Base-by-base conservation (phyloP, 1,140 invertebrate genomes). In the Zaprionus kolodkinae region DNA sequence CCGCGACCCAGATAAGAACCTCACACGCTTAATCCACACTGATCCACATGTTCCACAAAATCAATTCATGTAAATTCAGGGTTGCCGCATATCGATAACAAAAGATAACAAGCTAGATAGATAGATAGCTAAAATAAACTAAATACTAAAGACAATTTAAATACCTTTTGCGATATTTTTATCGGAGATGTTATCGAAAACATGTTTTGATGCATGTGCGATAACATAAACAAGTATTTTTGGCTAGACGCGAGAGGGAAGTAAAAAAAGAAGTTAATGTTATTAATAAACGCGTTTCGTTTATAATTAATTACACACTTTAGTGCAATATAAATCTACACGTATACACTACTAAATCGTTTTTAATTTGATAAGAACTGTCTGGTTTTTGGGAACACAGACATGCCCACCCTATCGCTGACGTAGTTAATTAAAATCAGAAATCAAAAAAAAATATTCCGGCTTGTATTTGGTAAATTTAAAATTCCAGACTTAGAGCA, bases 371-470 rank as follows among this genome's bases (percentile, higher is more conserved):
- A 45, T 45, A 45, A 45, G 40, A 15, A 15, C 7, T 45, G n/a
- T 45, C n/a, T 45, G n/a, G 2, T 45, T 45, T 45, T 9, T n/a
- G 40, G 40, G 40, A 45, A 45, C 40, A 15, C 2, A 15, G n/a
- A 9, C 2, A n/a, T 15, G 13, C 56, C 11, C 56, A 35, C 5
- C 15, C 55, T 21, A 27, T 54, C 48, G 50, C 63, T 56, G 63
- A 56, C 63, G 50, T 43, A 43, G 40, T 25, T 65, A 30, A 65
- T 50, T 50, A 48, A 52, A 33, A 27, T 21, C n/a, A n/a, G 52
- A 43, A 66, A 66, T 66, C 64, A n/a, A n/a, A n/a, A n/a, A n/a
- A 66, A 66, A 57, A 35, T 25, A 66, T 57, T 30, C 54, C 64
- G 12, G 25, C 38, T 13, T 25, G 40, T 65, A 43, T 62, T 21